Conservation (phyloP, 2,888 invertebrate species). For the Perizoma flavofasciatum region DNA sequence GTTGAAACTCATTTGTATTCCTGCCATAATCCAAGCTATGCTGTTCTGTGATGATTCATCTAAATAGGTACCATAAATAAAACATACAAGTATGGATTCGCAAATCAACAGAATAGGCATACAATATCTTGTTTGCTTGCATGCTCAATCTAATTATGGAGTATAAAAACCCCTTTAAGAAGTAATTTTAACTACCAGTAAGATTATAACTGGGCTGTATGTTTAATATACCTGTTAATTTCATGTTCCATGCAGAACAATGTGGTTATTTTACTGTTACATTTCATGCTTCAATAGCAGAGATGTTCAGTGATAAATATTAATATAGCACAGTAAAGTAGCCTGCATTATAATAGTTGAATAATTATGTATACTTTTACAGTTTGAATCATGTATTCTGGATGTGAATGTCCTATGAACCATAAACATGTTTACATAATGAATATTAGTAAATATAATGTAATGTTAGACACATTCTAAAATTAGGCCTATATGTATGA, state of each 20-base stretch:
- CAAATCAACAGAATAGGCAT: conserved; percentile 1
- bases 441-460: neutral
- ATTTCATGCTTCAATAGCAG: conserved; percentile 62
- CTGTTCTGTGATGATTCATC: conserved; percentile 22
- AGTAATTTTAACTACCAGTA: conserved; percentile 8
- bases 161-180: conserved; percentile 11
- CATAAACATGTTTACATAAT: conserved; percentile 27
- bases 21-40: conserved; percentile 8
- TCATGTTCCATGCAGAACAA: conserved; percentile 3
- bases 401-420: conserved; percentile 27
- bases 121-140: conserved; percentile 1
- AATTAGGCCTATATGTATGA: too few species aligned
- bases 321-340: conserved; percentile 50
- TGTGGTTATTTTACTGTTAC: conserved; percentile 47
- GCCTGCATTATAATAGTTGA: conserved; percentile 44
- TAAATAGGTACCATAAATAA: conserved; percentile 7
- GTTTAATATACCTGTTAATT: conserved; percentile 17
- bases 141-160: neutral
- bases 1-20: conserved; percentile 25
- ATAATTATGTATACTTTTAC: conserved; percentile 41
- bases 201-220: conserved; percentile 6
- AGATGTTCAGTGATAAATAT: conserved; percentile 57
- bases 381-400: conserved; percentile 43
- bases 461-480: too few species aligned
- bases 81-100: conserved; percentile 12